Base-by-base conservation (phyloP, 2,113 vertebrate genomes). In the Notothenia coriiceps region DNA sequence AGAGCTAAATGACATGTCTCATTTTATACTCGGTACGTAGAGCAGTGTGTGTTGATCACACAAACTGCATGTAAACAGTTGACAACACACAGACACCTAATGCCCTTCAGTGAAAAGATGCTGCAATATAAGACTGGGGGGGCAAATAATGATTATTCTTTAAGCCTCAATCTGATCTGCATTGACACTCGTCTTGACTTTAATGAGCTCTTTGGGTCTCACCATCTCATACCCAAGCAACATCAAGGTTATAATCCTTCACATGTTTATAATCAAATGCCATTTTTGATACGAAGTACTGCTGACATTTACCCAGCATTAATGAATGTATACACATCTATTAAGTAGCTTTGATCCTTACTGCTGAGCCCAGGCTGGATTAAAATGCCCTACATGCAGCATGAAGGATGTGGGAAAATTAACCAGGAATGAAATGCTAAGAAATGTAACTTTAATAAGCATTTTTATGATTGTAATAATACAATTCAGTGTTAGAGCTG, bases 231-330 rank as follows among this genome's bases (percentile, higher is more conserved):
- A 62, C n/a, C 10, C 17, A 6, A 43, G 10, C 2, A 17, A 61
- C 59, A 43, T 62, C 13, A 15, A 64, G 14, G n/a, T 63, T 50
- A 66, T 10, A 66, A n/a, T 67, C 17, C 13, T 50, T n/a, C n/a
- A 18, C 17, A 35, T 35, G 29, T 33, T 51, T 11, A 29, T 11
- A 2, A 46, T 13, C 40, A 63, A 46, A 29, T 3, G 29, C 18
- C 11, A n/a, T 22, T 63, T 20, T 63, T 14, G 1, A 22, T 47
- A 47, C 10, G 12, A 62, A 62, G 60, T 62, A 8, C 7, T 2
- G 40, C 40, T 43, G 35, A 5, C 13, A 65, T 10, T 64, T 47
- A 25, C 47, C 25, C 62, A 64, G 60, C 13, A 65, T 49, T 40
- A 61, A 60, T 35, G 29, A 10, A 40, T 65, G 44, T 10, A 64